These are phyloP conservation scores for Chrysina gloriosa DNA, from an alignment of 2,888 invertebrate species.

Conservation along the genomic window DNA sequence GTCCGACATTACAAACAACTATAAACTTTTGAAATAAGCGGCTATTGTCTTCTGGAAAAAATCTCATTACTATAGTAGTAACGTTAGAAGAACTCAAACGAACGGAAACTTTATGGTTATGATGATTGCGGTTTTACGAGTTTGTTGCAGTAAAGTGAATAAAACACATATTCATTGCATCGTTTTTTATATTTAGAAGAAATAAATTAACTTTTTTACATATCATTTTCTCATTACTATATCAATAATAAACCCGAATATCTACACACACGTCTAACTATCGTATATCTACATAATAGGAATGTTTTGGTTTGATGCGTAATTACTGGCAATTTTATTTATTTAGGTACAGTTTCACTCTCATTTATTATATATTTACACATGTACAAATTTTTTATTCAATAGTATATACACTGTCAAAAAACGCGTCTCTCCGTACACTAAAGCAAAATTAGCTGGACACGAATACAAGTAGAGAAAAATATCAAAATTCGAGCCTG, in stretches of 20 bases:
- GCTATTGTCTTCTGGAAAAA: too few relatives aligned
- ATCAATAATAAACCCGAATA: constrained; percentile 41
- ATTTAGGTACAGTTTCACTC: constrained; percentile 6
- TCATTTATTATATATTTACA: constrained; percentile 30
- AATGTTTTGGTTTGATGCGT: constrained; percentile 33
- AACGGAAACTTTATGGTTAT: too few relatives aligned
- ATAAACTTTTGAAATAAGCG: too few relatives aligned
- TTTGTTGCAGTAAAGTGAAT: constrained; percentile 1
- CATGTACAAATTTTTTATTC: constrained; percentile 27
- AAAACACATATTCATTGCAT: constrained; percentile 34
- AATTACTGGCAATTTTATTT: constrained; percentile 1
- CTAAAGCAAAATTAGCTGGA: constrained; percentile 24
- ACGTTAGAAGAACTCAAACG: too few relatives aligned
- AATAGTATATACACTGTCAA: constrained; percentile 1
- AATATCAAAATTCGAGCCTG: constrained; percentile 32
- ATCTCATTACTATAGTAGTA: too few relatives aligned
- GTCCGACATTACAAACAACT: too few relatives aligned
- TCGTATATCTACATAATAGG: constrained; percentile 35
- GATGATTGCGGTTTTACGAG: neutral
- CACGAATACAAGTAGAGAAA: neutral
- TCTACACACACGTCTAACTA: constrained; percentile 41
- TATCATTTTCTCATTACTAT: constrained; percentile 27
- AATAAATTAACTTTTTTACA: constrained; percentile 48
- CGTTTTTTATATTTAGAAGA: constrained; percentile 45
- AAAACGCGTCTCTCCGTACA: neutral